Base-by-base conservation (phyloP, 1,140 invertebrate species). In the Drosophila persimilis region DNA sequence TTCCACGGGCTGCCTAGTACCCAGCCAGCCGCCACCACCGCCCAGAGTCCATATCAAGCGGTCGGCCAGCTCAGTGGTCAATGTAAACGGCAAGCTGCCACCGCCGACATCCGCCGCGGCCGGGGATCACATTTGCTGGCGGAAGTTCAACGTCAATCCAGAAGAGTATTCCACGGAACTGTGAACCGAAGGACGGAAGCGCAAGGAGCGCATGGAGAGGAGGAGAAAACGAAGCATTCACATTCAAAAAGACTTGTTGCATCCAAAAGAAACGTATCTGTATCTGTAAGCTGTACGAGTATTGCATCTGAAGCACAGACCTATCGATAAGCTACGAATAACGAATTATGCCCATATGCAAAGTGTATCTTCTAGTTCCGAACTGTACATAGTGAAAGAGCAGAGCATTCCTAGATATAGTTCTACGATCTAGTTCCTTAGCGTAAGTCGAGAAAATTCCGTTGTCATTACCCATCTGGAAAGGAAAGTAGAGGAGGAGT, bases 91-190 rank as follows among this genome's bases (percentile, higher is more conserved):
- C 35, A 91, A 91, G 41, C 45, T 89, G 54, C 84, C 90, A 54
- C 84, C 86, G 17, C 76, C 69, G n/a, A 77, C 66, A 5, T 52
- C 61, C 6, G 73, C 78, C 6, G 69, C 71, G 15, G 76, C 80
- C 11, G 76, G 71, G 2, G 90, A 91, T 65, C 90, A 91, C 66
- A 91, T 91, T 50, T 91, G 90, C 46, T 91, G 90, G 90, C 80
- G 90, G 15, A 91, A 91, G 64, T 91, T 91, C 53, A 90, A 90
- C 29, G 85, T 90, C 35, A 91, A 91, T 63, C 72, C 90, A 51
- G 83, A 91, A 61, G 90, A 91, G 57, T 91, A 90, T 63, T 91
- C 90, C 52, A 91, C 90, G 50, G 90, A 91, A 76, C 70, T 91
- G 90, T 91, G 76, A 90, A 26, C 72, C 26, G 26, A 41, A 41